These are phyloP conservation scores for Drosophila melanica DNA, from an alignment of 1,140 invertebrate genomes.

Conservation along the genomic window DNA sequence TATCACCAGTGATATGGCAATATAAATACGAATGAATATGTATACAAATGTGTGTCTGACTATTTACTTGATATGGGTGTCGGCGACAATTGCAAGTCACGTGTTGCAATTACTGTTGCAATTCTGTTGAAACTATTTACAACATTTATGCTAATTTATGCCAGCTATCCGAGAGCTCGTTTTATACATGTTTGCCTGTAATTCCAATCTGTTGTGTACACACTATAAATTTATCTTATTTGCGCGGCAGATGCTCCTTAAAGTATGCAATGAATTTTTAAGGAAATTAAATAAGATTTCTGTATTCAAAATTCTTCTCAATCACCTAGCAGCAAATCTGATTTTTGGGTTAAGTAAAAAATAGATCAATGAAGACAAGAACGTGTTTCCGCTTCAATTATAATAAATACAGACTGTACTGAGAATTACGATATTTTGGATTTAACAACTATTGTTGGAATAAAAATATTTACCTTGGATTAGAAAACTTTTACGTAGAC, in stretches of 20 bases:
- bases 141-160: background rate
- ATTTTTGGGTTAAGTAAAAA: too few relatives aligned
- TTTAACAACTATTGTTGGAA: too few relatives aligned
- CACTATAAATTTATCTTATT: background rate
- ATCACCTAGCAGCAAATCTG: too few relatives aligned
- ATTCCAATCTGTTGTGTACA: background rate
- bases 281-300: background rate
- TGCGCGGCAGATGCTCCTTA: background rate
- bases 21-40: constrained; percentile 5
- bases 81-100: constrained; percentile 55
- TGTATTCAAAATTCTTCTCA: too few relatives aligned
- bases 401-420: too few relatives aligned
- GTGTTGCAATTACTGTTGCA: constrained; percentile 58
- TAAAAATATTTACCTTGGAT: too few relatives aligned
- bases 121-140: constrained; percentile 24
- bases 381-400: too few relatives aligned
- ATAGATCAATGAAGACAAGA: too few relatives aligned
- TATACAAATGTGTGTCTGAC: background rate
- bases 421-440: too few relatives aligned
- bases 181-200: background rate
- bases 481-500: too few relatives aligned
- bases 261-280: constrained; percentile 17
- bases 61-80: constrained; percentile 31
- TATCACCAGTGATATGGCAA: constrained; percentile 58
- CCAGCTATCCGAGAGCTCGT: background rate